Conservation (phyloP, 2,888 invertebrate species). For the Cerastoderma edule region DNA sequence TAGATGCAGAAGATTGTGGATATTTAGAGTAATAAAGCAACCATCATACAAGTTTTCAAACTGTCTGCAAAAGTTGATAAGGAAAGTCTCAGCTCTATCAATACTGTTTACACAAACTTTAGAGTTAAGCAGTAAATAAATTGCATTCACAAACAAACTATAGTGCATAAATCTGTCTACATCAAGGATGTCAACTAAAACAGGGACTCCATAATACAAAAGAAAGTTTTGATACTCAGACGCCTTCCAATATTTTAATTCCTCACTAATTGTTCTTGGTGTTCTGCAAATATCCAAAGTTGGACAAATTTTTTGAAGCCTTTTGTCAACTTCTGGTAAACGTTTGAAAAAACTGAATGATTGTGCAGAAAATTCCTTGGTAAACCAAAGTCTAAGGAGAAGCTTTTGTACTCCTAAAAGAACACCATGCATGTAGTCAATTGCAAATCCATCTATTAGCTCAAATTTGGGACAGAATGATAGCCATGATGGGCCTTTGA, state of each 20-base stretch:
- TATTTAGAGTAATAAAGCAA: constrained; percentile 51
- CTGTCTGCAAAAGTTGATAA: constrained; percentile 30
- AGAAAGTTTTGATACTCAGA: constrained; percentile 53
- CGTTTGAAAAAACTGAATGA: constrained; percentile 34
- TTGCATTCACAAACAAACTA: constrained; percentile 41
- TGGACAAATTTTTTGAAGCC: constrained; percentile 31
- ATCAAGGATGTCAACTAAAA: constrained; percentile 39
- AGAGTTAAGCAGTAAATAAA: constrained; percentile 35
- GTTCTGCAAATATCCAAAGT: constrained; percentile 37
- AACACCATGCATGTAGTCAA: too few relatives aligned
- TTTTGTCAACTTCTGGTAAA: constrained; percentile 30
- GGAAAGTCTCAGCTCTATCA: constrained; percentile 29
- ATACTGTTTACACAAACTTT: constrained; percentile 27
- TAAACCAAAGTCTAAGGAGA: constrained; percentile 49
- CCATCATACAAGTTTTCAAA: constrained; percentile 34
- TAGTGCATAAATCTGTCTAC: constrained; percentile 40
- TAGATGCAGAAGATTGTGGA: constrained; percentile 58
- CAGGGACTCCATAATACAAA: constrained; percentile 38
- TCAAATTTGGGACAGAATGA: too few relatives aligned
- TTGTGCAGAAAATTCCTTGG: constrained; percentile 11
- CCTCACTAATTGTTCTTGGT: constrained; percentile 40
- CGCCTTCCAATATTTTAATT: constrained; percentile 52
- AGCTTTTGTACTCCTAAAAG: constrained; percentile 50
- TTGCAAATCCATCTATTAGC: too few relatives aligned
- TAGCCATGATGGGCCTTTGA: too few relatives aligned